Percentiles rank a stretch among this genome's conserved stretches.
phyloP scores from a whole-genome alignment of 2,888 invertebrate genomes.

The Tetropium fuscum region DNA sequence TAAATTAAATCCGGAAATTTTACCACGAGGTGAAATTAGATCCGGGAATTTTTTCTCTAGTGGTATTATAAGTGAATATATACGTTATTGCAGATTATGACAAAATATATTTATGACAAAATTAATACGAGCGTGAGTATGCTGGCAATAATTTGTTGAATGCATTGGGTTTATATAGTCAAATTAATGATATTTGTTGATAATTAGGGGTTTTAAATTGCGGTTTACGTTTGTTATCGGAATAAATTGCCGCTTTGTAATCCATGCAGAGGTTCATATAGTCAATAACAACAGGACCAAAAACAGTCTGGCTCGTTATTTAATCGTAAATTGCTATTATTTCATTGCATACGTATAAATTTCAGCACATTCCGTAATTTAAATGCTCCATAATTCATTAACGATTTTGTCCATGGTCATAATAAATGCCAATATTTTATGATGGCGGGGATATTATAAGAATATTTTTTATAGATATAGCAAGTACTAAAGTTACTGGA shows the following conservation, averaged over 20 bases:
- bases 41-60: too few relatives aligned
- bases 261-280: conserved; percentile 13
- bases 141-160: conserved; percentile 1
- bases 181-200: conserved; percentile 17
- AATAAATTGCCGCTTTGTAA: conserved; percentile 8
- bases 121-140: background rate
- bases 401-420: background rate
- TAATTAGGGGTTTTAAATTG: conserved; percentile 12
- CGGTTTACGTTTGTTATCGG: conserved; percentile 9
- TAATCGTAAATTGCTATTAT: background rate
- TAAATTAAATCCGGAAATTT: too few relatives aligned
- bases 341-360: conserved; percentile 5
- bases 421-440: background rate
- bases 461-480: too few relatives aligned
- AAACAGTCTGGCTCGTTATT: background rate
- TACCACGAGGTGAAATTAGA: too few relatives aligned
- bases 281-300: conserved; percentile 1
- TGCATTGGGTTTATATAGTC: conserved; percentile 7
- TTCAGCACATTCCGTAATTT: background rate
- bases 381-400: background rate
- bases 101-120: background rate
- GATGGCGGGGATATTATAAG: background rate
- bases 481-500: too few relatives aligned
- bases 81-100: too few relatives aligned
- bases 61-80: too few relatives aligned